Conservation (phyloP, 1,140 invertebrate species). For the Elymnias hypermnestra region DNA sequence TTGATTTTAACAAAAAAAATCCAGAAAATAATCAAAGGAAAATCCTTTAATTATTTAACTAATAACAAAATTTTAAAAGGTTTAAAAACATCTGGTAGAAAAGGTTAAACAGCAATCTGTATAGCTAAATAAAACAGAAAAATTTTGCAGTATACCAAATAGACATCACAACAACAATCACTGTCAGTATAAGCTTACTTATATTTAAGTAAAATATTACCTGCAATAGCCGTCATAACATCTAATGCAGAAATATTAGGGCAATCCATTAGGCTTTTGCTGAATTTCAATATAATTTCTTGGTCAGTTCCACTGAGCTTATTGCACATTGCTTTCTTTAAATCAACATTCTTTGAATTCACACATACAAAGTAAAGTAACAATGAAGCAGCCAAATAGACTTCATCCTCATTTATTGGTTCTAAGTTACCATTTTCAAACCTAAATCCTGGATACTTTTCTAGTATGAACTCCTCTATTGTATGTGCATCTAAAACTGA, state of each 20-base stretch:
- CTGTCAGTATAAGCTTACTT: too few relatives aligned
- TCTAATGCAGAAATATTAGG: conserved; percentile 38
- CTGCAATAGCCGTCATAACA: conserved; percentile 55
- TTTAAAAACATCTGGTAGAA: too few relatives aligned
- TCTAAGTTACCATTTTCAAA: conserved; percentile 54
- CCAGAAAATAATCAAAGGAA: too few relatives aligned
- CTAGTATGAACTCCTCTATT: conserved; percentile 51
- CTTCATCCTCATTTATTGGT: conserved; percentile 38
- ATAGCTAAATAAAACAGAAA: too few relatives aligned
- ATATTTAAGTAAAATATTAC: too few relatives aligned
- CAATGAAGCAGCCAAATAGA: conserved; percentile 51
- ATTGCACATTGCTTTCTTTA: conserved; percentile 64
- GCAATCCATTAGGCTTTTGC: conserved; percentile 56
- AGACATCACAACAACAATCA: too few relatives aligned
- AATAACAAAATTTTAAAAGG: too few relatives aligned
- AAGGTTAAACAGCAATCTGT: too few relatives aligned
- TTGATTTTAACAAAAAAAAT: too few relatives aligned
- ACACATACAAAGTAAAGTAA: conserved; percentile 64
- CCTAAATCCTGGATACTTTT: conserved; percentile 60
- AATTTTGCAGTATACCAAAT: too few relatives aligned
- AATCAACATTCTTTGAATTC: conserved; percentile 59
- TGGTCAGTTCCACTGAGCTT: conserved; percentile 52
- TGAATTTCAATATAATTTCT: conserved; percentile 60
- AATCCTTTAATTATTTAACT: too few relatives aligned
- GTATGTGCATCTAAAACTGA: conserved; percentile 52